Evolutionary conservation across 2,888 invertebrate genomes (phyloP), one percentile per base, ranked within the genome.

Genomic region (Andrena bicolor): DNA sequence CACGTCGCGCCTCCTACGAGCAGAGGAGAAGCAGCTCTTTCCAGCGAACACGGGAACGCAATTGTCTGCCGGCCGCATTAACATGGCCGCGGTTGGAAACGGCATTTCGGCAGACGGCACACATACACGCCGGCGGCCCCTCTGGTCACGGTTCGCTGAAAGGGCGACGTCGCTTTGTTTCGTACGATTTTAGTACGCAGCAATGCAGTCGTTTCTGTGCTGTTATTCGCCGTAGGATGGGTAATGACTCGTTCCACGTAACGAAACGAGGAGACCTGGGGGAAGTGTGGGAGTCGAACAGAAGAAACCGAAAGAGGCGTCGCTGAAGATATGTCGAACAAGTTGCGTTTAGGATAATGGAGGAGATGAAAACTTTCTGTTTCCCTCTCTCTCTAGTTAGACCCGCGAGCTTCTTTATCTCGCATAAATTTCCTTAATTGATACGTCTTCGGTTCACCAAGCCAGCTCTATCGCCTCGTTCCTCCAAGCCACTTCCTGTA

Each of bases 1-100:
- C 72, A 72, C 23, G 53, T 8, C 68, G 61, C 28, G 53, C 30
- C 64, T 65, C 51, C 61, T 26, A 49, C 35, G n/a, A 63, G 73
- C 73, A 32, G 51, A 68, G 79, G 74, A 82, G 75, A 76, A 78
- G 77, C 77, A 41, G 80, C 81, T 81, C 88, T 85, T 86, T 85
- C 76, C 80, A 83, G 35, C 69, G 80, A 85, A 88, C 85, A 85
- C 83, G 88, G 75, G 85, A 86, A 88, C 83, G 85, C 88, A 88
- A 88, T 87, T 86, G 87, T 87, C 87, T 82, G 82, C 49, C 51
- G 76, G 68, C 78, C 63, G 41, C 61, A 74, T 86, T 81, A 82
- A 82, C 85, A 82, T 71, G 86, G 76, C 71, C 76, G 79, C 71
- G 76, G 72, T 82, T 75, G 69, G 76, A 87, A 65, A 23, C 66